Conservation (phyloP, 1,140 invertebrate species). For the Hylaeus volcanicus region DNA sequence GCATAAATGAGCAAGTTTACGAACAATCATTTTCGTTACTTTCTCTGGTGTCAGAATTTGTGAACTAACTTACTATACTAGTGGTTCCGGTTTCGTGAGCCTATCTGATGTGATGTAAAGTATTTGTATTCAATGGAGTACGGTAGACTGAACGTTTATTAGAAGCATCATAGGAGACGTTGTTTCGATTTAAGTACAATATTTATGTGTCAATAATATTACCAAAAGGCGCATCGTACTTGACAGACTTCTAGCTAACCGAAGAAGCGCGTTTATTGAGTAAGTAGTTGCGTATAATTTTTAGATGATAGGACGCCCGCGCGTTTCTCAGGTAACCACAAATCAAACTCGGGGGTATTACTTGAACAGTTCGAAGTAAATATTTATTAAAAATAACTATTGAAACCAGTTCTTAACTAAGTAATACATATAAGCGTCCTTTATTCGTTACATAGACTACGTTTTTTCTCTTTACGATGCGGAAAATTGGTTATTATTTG, state of each 20-base stretch:
- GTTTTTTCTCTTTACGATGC: not conserved
- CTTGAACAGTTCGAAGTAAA: conserved; percentile 8
- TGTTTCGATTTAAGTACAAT: conserved; percentile 38
- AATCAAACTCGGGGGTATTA: conserved; percentile 33
- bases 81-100: not conserved
- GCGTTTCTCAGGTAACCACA: conserved; percentile 59
- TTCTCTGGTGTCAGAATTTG: conserved; percentile 5
- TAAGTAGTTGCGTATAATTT: conserved; percentile 40
- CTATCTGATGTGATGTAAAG: conserved; percentile 30
- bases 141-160: conserved; percentile 50
- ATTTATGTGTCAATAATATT: conserved; percentile 58
- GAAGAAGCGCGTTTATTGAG: conserved; percentile 34
- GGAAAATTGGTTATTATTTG: conserved; percentile 4
- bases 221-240: conserved; percentile 3
- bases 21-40: not conserved
- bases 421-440: too few species aligned
- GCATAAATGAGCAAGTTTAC: not conserved
- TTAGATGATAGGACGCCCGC: conserved; percentile 22
- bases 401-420: not conserved
- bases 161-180: conserved; percentile 57
- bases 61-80: not conserved
- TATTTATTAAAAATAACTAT: conserved; percentile 14
- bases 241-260: conserved; percentile 13
- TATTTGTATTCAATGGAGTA: conserved; percentile 53
- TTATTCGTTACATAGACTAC: not conserved